These are phyloP conservation scores for Arrhopalites spinosus DNA, from an alignment of 2,888 invertebrate species.

Conservation along the genomic window DNA sequence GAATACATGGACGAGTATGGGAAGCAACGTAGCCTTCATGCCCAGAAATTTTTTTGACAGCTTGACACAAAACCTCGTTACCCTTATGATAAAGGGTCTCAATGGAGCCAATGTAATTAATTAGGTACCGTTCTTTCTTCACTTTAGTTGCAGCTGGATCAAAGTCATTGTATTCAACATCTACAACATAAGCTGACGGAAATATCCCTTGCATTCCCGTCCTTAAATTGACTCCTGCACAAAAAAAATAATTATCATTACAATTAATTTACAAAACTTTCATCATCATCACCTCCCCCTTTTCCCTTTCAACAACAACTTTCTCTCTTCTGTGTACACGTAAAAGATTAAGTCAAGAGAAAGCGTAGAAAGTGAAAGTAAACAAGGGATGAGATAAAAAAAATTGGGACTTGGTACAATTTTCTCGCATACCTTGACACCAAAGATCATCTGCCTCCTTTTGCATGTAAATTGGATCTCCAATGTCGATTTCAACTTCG, in stretches of 20 bases:
- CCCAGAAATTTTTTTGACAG: constrained; percentile 80
- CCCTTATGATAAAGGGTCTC: constrained; percentile 96
- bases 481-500: constrained; percentile 95
- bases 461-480: constrained; percentile 95
- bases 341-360: too few relatives aligned
- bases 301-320: too few relatives aligned
- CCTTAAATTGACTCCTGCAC: constrained; percentile 85
- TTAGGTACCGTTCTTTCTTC: constrained; percentile 77
- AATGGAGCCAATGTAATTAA: constrained; percentile 94
- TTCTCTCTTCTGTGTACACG: too few relatives aligned
- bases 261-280: background rate
- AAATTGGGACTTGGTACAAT: background rate
- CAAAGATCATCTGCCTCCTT: constrained; percentile 96
- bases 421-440: constrained; percentile 80
- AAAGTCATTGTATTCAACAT: constrained; percentile 95
- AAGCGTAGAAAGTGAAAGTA: too few relatives aligned
- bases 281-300: background rate
- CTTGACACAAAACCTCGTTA: constrained; percentile 92
- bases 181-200: constrained; percentile 95
- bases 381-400: background rate
- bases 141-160: constrained; percentile 72
- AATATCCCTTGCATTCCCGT: constrained; percentile 94
- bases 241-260: background rate
- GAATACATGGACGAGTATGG: constrained; percentile 77
- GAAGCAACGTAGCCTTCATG: constrained; percentile 61